Percentiles rank a stretch among this genome's conserved stretches.
Conservation (phyloP, 2,797 vertebrate species). For the Borostomias antarcticus region DNA sequence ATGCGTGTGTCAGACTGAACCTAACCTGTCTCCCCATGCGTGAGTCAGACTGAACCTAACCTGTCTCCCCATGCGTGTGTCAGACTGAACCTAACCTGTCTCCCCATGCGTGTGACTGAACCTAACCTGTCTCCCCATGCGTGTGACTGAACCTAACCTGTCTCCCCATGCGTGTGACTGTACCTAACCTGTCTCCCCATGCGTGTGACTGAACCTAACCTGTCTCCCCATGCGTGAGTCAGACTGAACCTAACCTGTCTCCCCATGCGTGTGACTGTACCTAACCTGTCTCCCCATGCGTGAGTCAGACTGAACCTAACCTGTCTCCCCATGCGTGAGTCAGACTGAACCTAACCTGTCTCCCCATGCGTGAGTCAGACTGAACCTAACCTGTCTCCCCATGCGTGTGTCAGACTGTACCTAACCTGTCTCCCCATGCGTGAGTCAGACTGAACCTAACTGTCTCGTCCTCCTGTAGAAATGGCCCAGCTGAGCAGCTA, state of each 20-base stretch:
- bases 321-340: neutral
- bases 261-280: neutral
- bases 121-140: neutral
- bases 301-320: neutral
- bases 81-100: neutral
- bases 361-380: neutral
- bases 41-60: neutral
- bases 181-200: neutral
- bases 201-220: neutral
- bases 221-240: too few species aligned
- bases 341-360: neutral
- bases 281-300: neutral
- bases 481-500: conserved; percentile 97
- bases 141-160: too few species aligned
- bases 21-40: neutral
- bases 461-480: conserved; percentile 74
- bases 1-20: too few species aligned
- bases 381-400: neutral
- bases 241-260: neutral
- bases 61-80: neutral
- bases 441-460: neutral
- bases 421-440: neutral
- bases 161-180: neutral
- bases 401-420: too few species aligned
- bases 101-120: too few species aligned